These are phyloP conservation scores for Endomychus coccineus DNA, from an alignment of 2,888 invertebrate species.

Conservation along the genomic window DNA sequence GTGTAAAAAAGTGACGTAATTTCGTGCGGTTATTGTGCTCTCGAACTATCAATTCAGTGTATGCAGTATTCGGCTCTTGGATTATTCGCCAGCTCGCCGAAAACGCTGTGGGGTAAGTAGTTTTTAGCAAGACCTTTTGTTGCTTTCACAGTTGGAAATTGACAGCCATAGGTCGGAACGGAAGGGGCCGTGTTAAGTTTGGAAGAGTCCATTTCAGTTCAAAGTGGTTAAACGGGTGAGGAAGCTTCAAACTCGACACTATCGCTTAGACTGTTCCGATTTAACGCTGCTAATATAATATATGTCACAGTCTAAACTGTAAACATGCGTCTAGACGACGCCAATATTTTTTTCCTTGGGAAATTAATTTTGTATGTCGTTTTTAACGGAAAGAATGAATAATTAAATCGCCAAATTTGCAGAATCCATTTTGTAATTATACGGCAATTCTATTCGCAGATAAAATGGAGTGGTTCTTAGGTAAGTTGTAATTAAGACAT, in stretches of 20 bases:
- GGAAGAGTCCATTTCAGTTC: conserved; percentile 34
- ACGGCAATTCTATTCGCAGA: conserved; percentile 33
- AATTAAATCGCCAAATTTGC: conserved; percentile 25
- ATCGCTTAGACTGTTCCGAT: conserved; percentile 24
- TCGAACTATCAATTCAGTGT: neutral
- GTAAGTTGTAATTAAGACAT: conserved; percentile 21
- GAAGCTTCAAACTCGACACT: conserved; percentile 26
- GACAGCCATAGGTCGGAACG: conserved; percentile 12
- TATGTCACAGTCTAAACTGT: conserved; percentile 22
- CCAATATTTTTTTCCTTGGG: conserved; percentile 24
- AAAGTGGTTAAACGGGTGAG: conserved; percentile 34
- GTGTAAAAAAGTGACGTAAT: conserved; percentile 21
- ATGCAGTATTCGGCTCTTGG: conserved; percentile 11
- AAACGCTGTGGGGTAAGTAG: conserved; percentile 12
- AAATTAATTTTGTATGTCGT: conserved; percentile 21
- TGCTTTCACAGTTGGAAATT: conserved; percentile 10
- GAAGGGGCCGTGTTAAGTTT: conserved; percentile 31
- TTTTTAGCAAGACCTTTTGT: neutral
- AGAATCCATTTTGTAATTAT: conserved; percentile 37
- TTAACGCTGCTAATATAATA: neutral
- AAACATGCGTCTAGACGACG: conserved; percentile 25
- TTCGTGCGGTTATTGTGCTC: conserved; percentile 10
- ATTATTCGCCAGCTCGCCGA: conserved; percentile 18
- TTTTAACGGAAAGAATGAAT: conserved; percentile 26
- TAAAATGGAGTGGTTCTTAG: conserved; percentile 24